Base-by-base conservation (phyloP, 2,797 vertebrate genomes). In the Merluccius polli region DNA sequence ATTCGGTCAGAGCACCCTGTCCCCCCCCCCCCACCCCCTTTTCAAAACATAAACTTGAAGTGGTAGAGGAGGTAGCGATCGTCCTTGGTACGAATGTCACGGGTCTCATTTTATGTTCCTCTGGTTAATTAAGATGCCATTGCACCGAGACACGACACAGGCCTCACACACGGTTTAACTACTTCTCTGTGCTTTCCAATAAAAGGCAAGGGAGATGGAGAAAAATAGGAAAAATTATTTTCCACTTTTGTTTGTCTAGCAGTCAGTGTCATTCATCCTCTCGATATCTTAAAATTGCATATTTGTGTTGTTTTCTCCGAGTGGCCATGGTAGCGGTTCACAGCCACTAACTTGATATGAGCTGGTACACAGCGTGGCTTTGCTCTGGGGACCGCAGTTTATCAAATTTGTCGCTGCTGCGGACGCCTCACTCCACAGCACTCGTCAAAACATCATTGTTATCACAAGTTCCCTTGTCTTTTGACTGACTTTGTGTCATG, bases 101-200 rank as follows among this genome's bases (percentile, higher is more conserved):
- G 2, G 59, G 9, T 89, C 89, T 91, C 83, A 88, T 89, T 86
- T 75, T 73, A 80, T 85, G 87, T 90, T 87, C 88, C 80, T 84
- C 81, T 78, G 89, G 89, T 92, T 92, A 90, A 93, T 93, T 92
- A 93, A 91, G 92, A 89, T 81, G 75, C 85, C 81, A 82, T 85
- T 81, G 59, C 81, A 88, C 77, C 86, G 59, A 65, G n/a, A 10
- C 10, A 27, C 18, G 1, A 8, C n/a, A 24, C 52, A 11, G 52
- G 52, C 52, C 52, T 21, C 48, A 52, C 48, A 24, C n/a, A 9
- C 52, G 7, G 11, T 65, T 65, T 3, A 27, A 65, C 27, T 27
- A 65, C 24, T 27, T 27, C 4, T 27, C 27, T 13, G 27, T 3
- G 59, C 59, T 65, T 65, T 27, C 59, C n/a, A 59, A 59, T 21